Conservation (phyloP, 2,888 invertebrate genomes). For the Gisinianus flammeolus region DNA sequence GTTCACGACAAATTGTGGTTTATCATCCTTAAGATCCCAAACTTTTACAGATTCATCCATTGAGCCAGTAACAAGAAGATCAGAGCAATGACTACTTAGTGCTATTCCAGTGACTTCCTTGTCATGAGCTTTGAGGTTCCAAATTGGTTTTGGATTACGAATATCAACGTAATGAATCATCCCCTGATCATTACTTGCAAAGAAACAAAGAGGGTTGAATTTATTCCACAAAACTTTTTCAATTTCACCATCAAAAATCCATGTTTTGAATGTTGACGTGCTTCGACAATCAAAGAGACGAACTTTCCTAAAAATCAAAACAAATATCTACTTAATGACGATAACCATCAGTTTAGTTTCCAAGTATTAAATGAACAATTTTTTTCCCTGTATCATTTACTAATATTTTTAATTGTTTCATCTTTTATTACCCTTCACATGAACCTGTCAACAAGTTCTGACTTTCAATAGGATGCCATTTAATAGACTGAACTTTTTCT, state of each 20-base stretch:
- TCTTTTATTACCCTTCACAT: conserved; percentile 73
- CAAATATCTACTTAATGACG: background rate
- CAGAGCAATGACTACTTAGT: conserved; percentile 49
- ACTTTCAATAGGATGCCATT: conserved; percentile 83
- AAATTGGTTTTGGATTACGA: conserved; percentile 70
- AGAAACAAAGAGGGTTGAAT: conserved; percentile 77
- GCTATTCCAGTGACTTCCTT: conserved; percentile 78
- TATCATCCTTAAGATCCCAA: conserved; percentile 60
- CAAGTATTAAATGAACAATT: too few relatives aligned
- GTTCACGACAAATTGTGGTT: conserved; percentile 63
- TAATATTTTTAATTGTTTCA: too few relatives aligned
- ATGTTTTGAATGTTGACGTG: conserved; percentile 69
- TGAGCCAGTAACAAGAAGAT: conserved; percentile 75
- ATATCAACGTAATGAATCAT: conserved; percentile 77
- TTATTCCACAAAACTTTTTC: conserved; percentile 87
- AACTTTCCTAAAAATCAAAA: conserved; percentile 66
- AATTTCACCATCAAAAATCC: conserved; percentile 80
- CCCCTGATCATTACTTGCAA: conserved; percentile 71
- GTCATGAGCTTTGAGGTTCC: conserved; percentile 78
- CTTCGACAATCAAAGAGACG: conserved; percentile 81
- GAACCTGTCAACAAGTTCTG: conserved; percentile 83
- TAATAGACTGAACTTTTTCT: conserved; percentile 83
- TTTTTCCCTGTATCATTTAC: background rate
- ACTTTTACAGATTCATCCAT: conserved; percentile 79
- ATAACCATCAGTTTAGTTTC: too few relatives aligned